Percentiles rank a stretch among this genome's conserved stretches.
phyloP scores from a whole-genome alignment of 2,888 invertebrate species.

The Colletes collaris region DNA sequence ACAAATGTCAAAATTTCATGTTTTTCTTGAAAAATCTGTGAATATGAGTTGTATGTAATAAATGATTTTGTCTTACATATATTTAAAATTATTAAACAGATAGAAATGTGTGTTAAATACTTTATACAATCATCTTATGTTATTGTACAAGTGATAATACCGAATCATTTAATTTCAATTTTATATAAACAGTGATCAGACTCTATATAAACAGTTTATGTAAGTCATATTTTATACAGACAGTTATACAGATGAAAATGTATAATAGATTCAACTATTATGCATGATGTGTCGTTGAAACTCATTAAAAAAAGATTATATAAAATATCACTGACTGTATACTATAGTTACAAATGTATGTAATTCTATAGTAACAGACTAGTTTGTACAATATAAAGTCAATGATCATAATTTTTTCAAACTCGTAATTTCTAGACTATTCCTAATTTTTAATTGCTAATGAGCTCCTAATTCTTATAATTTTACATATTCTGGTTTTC shows the following conservation, averaged over 20 bases:
- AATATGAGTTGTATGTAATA: background rate
- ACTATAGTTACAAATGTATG: conserved; percentile 28
- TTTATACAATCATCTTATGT: conserved; percentile 27
- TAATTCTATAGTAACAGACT: conserved; percentile 35
- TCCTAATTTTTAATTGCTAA: conserved; percentile 20
- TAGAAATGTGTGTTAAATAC: conserved; percentile 19
- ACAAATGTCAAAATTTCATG: conserved; percentile 8
- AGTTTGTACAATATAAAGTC: conserved; percentile 77
- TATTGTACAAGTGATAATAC: conserved; percentile 2
- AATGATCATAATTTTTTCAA: conserved; percentile 21
- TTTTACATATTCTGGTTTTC: conserved; percentile 83
- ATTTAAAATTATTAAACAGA: conserved; percentile 22
- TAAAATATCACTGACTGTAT: conserved; percentile 22
- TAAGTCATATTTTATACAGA: conserved; percentile 23
- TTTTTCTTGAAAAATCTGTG: background rate
- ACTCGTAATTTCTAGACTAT: conserved; percentile 18
- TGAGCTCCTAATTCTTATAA: conserved; percentile 20
- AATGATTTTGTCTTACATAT: background rate
- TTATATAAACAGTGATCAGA: conserved; percentile 18
- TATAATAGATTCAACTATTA: conserved; percentile 12
- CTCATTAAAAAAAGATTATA: conserved; percentile 21
- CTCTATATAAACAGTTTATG: conserved; percentile 27
- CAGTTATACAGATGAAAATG: conserved; percentile 19
- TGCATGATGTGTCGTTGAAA: conserved; percentile 15
- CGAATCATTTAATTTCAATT: conserved; percentile 18